Conservation (phyloP, 2,888 invertebrate species). For the Podotricha telesiphe region DNA sequence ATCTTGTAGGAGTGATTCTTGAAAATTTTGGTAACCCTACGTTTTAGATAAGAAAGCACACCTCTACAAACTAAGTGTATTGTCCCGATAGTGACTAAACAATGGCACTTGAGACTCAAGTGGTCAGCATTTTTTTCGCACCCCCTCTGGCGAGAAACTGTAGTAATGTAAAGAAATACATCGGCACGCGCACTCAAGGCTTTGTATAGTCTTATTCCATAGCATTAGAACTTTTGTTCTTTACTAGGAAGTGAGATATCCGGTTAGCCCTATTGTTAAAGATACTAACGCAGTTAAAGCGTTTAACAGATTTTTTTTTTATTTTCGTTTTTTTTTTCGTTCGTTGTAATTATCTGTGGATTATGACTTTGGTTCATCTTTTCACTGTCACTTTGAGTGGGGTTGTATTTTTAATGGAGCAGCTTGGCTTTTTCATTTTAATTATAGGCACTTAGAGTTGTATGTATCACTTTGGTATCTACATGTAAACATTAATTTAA, state of each 20-base stretch:
- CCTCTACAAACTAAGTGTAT: slow-evolving; percentile 51
- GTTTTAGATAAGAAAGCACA: slow-evolving; percentile 53
- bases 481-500: too few relatives aligned
- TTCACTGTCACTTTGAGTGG: neutral
- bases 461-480: too few relatives aligned
- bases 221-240: slow-evolving; percentile 66
- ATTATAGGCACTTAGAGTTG: too few relatives aligned
- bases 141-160: slow-evolving; percentile 46
- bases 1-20: neutral
- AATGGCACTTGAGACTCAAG: slow-evolving; percentile 71
- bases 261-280: slow-evolving; percentile 51
- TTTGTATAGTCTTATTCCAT: slow-evolving; percentile 42
- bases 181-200: slow-evolving; percentile 70
- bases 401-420: neutral
- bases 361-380: neutral
- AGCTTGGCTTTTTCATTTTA: neutral
- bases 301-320: slow-evolving; percentile 33
- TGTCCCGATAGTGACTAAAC: slow-evolving; percentile 60
- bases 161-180: slow-evolving; percentile 46
- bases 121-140: slow-evolving; percentile 68
- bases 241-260: slow-evolving; percentile 74
- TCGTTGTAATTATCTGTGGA: slow-evolving; percentile 27
- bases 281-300: slow-evolving; percentile 34
- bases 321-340: slow-evolving; percentile 26
- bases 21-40: slow-evolving; percentile 45